Evolutionary conservation across 2,797 vertebrate genomes (phyloP), one percentile per base, ranked within the genome.

Genomic region (Silurus lanzhouensis): DNA sequence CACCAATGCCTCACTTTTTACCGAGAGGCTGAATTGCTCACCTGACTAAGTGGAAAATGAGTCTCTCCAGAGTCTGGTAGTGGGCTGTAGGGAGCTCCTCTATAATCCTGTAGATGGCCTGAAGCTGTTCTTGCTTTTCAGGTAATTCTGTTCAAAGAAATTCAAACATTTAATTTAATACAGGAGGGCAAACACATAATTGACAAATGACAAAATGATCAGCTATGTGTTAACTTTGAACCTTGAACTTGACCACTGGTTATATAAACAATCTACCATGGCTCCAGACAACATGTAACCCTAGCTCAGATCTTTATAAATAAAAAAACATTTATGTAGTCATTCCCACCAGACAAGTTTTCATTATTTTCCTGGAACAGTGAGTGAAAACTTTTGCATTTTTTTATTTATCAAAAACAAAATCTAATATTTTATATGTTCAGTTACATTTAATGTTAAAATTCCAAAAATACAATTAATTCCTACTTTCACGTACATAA

Each of bases 11-110:
- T 77, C 17, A 10, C 27, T 38, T 60, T 38, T 60, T 61, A 63
- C 61, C 61, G 46, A 25, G 31, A 46, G 15, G 25, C 31, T 61
- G 57, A 15, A 25, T 3, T 20, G 4, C 57, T 91, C 94, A 97
- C 98, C 96, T 97, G 93, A 99, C 98, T 0, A 99, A 96, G 87
- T 99, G 98, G 91, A 99, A 99, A 92, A 99, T 89, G 0, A 99
- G 96, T 77, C 98, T 94, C 93, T 99, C 98, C 92, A 99, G 89
- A 1, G 96, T 97, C 88, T 92, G 96, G 83, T 96, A 98, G 93
- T 97, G 96, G 87, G 96, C 95, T 1, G 93, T 87, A 0, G 98
- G 98, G 74, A 99, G 97, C 90, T 97, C 96, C 12, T 98, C 97
- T 70, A 99, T 92, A 60, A 95, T 92, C 48, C 95, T 95, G 86